Conservation (phyloP, 2,888 invertebrate genomes). For the Leptopterna dolabrata region DNA sequence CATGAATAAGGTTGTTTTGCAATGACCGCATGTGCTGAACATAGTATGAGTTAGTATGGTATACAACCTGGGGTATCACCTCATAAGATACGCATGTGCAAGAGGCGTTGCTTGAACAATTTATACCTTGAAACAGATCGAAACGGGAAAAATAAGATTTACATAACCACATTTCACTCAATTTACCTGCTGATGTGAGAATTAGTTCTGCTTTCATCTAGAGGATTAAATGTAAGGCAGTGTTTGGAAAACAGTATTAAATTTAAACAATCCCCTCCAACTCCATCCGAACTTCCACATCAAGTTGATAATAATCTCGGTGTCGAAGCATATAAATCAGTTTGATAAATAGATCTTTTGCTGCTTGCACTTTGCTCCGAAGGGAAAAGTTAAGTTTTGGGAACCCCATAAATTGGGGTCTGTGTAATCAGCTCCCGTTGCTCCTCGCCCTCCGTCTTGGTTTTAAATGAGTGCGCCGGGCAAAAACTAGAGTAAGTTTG, state of each 20-base stretch:
- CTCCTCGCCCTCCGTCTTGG: background rate
- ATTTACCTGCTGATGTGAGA: too few relatives aligned
- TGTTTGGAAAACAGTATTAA: background rate
- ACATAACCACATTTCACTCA: too few relatives aligned
- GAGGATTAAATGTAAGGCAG: background rate
- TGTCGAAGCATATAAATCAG: slow-evolving; percentile 34
- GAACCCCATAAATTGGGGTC: background rate
- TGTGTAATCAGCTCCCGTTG: background rate
- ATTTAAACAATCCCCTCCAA: background rate
- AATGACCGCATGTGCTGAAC: too few relatives aligned
- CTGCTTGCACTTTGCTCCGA: background rate
- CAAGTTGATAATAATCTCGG: slow-evolving; percentile 37
- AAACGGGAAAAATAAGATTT: too few relatives aligned
- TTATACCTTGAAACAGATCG: too few relatives aligned
- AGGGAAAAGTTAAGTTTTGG: background rate
- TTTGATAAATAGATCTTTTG: slow-evolving; percentile 24
- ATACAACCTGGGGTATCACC: too few relatives aligned
- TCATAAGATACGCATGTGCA: too few relatives aligned
- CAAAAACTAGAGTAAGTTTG: background rate
- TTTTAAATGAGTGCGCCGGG: background rate
- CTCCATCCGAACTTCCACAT: slow-evolving; percentile 13
- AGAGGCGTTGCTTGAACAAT: too few relatives aligned
- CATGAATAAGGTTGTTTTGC: too few relatives aligned
- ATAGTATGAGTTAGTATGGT: too few relatives aligned
- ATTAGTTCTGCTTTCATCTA: background rate